Conservation (phyloP, 2,113 vertebrate species). For the Triplophysa siluroides region DNA sequence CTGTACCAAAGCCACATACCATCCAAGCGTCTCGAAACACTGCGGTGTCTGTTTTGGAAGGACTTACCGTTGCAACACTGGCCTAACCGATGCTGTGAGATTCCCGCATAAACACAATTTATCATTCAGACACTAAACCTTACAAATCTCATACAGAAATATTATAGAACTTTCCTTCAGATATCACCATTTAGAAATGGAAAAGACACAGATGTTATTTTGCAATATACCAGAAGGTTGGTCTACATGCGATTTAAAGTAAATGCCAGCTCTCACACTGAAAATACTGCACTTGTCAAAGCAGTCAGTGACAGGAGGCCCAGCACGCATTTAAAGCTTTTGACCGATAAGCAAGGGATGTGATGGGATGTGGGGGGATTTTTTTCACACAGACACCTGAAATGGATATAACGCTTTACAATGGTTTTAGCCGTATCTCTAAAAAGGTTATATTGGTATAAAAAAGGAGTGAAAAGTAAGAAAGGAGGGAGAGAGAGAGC, state of each 20-base stretch:
- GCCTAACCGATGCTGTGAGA: too few relatives aligned
- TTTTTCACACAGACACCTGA: conserved; percentile 51
- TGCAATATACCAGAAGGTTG: too few relatives aligned
- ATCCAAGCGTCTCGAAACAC: too few relatives aligned
- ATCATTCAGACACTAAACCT: too few relatives aligned
- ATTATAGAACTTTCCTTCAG: too few relatives aligned
- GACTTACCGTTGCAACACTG: too few relatives aligned
- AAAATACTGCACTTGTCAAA: conserved; percentile 50
- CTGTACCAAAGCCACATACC: too few relatives aligned
- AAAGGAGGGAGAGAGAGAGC: conserved; percentile 66
- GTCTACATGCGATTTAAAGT: not conserved
- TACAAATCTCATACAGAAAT: too few relatives aligned
- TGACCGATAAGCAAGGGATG: conserved; percentile 53
- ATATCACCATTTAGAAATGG: too few relatives aligned
- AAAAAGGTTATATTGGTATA: conserved; percentile 35
- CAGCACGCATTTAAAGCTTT: conserved; percentile 52
- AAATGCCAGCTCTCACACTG: conserved; percentile 40
- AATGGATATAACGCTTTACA: conserved; percentile 58
- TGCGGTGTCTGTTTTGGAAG: too few relatives aligned
- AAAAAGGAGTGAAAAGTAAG: conserved; percentile 25
- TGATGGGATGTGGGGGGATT: conserved; percentile 39
- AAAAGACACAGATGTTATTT: too few relatives aligned
- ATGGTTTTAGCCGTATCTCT: conserved; percentile 27
- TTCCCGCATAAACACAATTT: too few relatives aligned
- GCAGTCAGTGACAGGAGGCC: conserved; percentile 49